phyloP scores from a whole-genome alignment of 2,113 vertebrate genomes.

The Bufo bufo region DNA sequence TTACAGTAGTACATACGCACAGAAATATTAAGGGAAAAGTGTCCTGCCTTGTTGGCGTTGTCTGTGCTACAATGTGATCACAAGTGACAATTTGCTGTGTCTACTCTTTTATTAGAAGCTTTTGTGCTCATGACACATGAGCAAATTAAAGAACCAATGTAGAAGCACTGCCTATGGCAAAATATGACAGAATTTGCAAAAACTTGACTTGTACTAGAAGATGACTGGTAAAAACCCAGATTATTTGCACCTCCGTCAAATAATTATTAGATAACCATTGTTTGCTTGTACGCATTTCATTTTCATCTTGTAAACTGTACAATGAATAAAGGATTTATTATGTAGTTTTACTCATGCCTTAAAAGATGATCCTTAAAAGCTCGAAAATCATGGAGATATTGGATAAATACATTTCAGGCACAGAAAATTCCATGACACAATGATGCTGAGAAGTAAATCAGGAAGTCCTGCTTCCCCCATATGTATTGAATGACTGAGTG shows the following conservation, averaged over 20 bases:
- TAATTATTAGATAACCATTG: neutral
- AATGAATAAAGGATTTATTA: neutral
- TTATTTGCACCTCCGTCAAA: neutral
- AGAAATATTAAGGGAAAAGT: neutral
- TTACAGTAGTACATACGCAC: neutral
- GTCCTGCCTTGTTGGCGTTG: neutral
- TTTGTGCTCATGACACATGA: conserved; percentile 25
- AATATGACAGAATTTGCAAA: conserved; percentile 24
- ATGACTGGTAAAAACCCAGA: conserved; percentile 15
- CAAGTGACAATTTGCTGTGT: conserved; percentile 49
- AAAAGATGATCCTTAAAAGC: neutral
- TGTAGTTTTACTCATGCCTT: neutral
- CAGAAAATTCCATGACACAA: neutral
- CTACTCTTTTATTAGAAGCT: conserved; percentile 36
- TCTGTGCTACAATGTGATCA: neutral
- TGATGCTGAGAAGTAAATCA: neutral
- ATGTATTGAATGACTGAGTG: neutral
- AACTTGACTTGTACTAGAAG: conserved; percentile 29
- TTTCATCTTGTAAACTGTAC: neutral
- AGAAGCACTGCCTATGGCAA: conserved; percentile 31
- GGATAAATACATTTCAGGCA: neutral
- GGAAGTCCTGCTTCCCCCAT: neutral
- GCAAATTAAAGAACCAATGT: neutral
- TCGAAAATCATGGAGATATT: neutral
- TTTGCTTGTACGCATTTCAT: neutral